Evolutionary conservation across 2,888 invertebrate species (phyloP).

Genomic region (Tenthredo amoena): DNA sequence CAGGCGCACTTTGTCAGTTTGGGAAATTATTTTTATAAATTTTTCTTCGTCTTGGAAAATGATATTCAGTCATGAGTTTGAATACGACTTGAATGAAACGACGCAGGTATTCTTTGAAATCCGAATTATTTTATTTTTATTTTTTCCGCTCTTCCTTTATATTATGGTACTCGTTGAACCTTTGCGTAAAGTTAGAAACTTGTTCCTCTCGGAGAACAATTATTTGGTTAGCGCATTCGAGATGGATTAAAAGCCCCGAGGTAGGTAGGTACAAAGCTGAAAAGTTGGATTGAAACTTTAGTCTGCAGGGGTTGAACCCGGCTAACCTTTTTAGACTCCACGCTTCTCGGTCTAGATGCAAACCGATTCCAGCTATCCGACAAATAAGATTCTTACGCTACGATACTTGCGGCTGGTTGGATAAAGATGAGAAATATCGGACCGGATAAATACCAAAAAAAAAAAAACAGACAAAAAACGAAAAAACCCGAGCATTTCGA

Average conservation of each 20-base stretch:
- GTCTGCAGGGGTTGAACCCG: neutral
- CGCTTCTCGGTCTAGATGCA: neutral
- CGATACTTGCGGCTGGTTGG: neutral
- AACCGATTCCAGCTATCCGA: neutral
- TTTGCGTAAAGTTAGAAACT: constrained; percentile 23
- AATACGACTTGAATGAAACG: neutral
- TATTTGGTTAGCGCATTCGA: constrained; percentile 52
- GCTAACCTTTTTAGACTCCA: constrained; percentile 46
- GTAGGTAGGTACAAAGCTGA: constrained; percentile 36
- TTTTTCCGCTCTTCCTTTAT: neutral
- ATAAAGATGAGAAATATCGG: neutral
- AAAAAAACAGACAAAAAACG: neutral
- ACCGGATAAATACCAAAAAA: neutral
- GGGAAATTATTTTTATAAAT: too few relatives aligned
- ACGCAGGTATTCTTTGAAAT: neutral
- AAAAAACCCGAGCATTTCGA: constrained; percentile 9
- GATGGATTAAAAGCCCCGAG: constrained; percentile 50
- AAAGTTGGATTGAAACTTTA: constrained; percentile 52
- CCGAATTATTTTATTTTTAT: neutral
- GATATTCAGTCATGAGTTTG: neutral
- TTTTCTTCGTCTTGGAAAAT: neutral
- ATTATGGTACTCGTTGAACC: neutral
- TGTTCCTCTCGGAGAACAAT: constrained; percentile 36
- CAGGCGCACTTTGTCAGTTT: too few relatives aligned
- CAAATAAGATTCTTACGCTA: constrained; percentile 33